phyloP scores from a whole-genome alignment of 1,140 invertebrate genomes.

The Drosophila ananassae region DNA sequence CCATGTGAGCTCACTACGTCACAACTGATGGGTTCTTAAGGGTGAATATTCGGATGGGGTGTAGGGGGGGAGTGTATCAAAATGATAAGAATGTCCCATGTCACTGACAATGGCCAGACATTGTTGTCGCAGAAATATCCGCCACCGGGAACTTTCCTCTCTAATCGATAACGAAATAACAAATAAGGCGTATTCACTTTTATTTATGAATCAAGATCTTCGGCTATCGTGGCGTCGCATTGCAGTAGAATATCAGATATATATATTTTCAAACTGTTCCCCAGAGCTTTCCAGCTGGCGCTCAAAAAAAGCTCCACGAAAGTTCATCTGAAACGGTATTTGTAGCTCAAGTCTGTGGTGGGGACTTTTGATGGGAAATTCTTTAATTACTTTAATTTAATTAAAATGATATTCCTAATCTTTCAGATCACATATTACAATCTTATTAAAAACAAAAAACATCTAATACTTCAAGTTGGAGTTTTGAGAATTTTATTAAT shows the following conservation, averaged over 20 bases:
- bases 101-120: slow-evolving; percentile 43
- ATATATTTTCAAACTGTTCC: slow-evolving; percentile 24
- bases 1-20: slow-evolving; percentile 51
- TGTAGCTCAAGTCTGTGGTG: not conserved
- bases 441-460: too few relatives aligned
- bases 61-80: slow-evolving; percentile 37
- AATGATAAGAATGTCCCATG: slow-evolving; percentile 12
- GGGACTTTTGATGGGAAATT: too few relatives aligned
- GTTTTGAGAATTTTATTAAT: slow-evolving; percentile 22
- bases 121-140: slow-evolving; percentile 33
- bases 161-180: slow-evolving; percentile 67
- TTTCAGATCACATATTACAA: too few relatives aligned
- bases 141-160: slow-evolving; percentile 32
- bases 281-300: slow-evolving; percentile 27
- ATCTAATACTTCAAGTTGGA: not conserved
- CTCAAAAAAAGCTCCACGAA: slow-evolving; percentile 38
- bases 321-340: slow-evolving; percentile 19
- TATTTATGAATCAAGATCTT: slow-evolving; percentile 54
- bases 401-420: too few relatives aligned
- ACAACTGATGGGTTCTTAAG: slow-evolving; percentile 37
- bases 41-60: not conserved
- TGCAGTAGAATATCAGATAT: slow-evolving; percentile 52
- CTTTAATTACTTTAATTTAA: too few relatives aligned
- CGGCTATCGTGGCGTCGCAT: slow-evolving; percentile 38
- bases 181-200: slow-evolving; percentile 57